These are phyloP conservation scores for Apaloderma vittatum DNA, from an alignment of 2,113 vertebrate genomes.

Conservation along the genomic window DNA sequence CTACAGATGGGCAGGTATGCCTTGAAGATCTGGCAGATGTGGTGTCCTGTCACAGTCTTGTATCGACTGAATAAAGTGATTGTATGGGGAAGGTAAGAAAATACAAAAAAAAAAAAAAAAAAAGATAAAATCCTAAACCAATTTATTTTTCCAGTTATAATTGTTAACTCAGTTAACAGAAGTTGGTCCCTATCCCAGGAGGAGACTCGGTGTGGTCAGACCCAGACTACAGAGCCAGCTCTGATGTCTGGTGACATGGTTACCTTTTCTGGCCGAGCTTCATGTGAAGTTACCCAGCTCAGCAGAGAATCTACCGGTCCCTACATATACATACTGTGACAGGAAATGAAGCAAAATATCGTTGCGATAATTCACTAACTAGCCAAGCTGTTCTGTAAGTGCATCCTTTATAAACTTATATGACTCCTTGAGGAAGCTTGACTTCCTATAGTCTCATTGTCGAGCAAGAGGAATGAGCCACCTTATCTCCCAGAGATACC, in stretches of 20 bases:
- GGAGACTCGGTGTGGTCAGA: neutral
- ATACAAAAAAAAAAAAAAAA: neutral
- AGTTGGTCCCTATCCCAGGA: neutral
- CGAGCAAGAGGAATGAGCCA: neutral
- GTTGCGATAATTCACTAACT: neutral
- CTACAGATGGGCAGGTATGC: neutral
- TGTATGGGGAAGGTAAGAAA: neutral
- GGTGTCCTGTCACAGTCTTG: neutral
- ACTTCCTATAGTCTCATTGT: neutral
- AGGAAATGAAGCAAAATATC: neutral
- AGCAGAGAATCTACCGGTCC: neutral
- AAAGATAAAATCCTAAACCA: too few relatives aligned
- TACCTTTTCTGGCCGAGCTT: neutral
- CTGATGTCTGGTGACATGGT: neutral
- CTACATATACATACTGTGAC: fast-evolving
- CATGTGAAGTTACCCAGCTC: neutral
- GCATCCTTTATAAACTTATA: neutral
- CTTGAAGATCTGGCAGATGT: neutral
- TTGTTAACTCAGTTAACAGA: neutral
- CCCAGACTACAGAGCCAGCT: neutral
- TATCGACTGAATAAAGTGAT: neutral
- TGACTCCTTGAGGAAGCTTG: neutral
- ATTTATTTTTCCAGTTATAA: neutral
- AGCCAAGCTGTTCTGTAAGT: neutral
- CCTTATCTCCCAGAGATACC: neutral